These are phyloP conservation scores for Cyrtorhinus lividipennis DNA, from an alignment of 1,140 invertebrate species.

Conservation along the genomic window DNA sequence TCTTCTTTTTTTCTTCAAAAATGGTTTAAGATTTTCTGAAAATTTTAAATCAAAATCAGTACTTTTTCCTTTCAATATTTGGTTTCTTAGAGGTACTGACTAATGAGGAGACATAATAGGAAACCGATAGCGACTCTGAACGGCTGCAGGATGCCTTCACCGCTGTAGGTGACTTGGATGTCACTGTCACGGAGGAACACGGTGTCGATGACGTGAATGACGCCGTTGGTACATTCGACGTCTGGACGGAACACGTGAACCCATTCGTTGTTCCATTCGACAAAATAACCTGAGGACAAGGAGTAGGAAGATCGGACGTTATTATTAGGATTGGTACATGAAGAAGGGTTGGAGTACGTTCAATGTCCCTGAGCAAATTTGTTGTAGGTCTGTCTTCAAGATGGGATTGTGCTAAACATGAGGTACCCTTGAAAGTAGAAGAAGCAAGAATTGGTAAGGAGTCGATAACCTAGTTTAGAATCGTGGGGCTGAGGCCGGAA, in stretches of 20 bases:
- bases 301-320: background rate
- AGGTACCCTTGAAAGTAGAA: too few relatives aligned
- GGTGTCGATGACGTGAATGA: conserved; percentile 79
- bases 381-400: too few relatives aligned
- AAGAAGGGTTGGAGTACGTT: too few relatives aligned
- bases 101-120: conserved; percentile 19
- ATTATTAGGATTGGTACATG: background rate
- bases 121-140: conserved; percentile 14
- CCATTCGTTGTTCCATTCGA: conserved; percentile 62
- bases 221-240: conserved; percentile 81
- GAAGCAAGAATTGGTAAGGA: too few relatives aligned
- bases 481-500: too few relatives aligned
- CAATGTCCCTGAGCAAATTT: too few relatives aligned
- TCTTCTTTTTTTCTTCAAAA: too few relatives aligned
- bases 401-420: too few relatives aligned
- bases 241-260: conserved; percentile 75
- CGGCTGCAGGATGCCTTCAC: conserved; percentile 14
- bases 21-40: too few relatives aligned
- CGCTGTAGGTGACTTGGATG: conserved; percentile 48
- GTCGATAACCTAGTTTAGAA: too few relatives aligned
- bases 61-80: too few relatives aligned
- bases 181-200: conserved; percentile 70
- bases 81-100: conserved; percentile 20
- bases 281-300: conserved; percentile 47
- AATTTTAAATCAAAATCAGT: too few relatives aligned